Evolutionary conservation across 2,888 invertebrate genomes (phyloP).

Genomic region (Papilio gigon): DNA sequence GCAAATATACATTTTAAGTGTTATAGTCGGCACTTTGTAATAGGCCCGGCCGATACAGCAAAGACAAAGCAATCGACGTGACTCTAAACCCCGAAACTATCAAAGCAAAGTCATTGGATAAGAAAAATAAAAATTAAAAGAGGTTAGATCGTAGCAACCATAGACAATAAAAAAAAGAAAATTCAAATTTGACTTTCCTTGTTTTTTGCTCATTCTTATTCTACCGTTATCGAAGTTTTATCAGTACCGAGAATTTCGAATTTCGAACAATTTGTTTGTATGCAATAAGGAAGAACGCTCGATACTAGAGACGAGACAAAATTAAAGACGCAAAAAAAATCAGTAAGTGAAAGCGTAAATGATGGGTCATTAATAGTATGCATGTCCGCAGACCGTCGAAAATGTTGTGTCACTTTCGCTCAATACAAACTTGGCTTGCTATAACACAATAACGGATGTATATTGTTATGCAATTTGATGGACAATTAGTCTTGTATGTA

Average conservation of each 20-base stretch:
- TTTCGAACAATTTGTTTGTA: slow-evolving; percentile 5
- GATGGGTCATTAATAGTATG: slow-evolving; percentile 66
- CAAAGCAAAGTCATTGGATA: no score
- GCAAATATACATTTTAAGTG: slow-evolving; percentile 65
- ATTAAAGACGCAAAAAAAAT: slow-evolving; percentile 41
- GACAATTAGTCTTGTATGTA: neutral
- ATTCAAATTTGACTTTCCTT: slow-evolving; percentile 47
- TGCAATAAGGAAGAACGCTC: slow-evolving; percentile 21
- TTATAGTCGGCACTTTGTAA: slow-evolving; percentile 41
- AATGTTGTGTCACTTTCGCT: slow-evolving; percentile 73
- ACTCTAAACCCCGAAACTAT: neutral
- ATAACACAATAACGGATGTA: slow-evolving; percentile 37
- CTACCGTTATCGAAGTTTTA: slow-evolving; percentile 31
- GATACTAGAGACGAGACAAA: slow-evolving; percentile 8
- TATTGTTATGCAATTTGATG: slow-evolving; percentile 39
- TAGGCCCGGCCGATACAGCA: neutral
- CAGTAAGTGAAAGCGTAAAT: slow-evolving; percentile 73
- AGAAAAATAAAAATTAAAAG: no score
- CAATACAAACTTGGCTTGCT: slow-evolving; percentile 58
- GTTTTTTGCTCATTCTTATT: slow-evolving; percentile 45
- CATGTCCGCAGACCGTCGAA: slow-evolving; percentile 62
- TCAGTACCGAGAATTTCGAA: slow-evolving; percentile 32
- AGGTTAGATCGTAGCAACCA: neutral
- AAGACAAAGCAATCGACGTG: slow-evolving; percentile 5
- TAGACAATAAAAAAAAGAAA: slow-evolving; percentile 42